phyloP scores from a whole-genome alignment of 2,888 invertebrate genomes.

The Pachycephus smyrnensis region DNA sequence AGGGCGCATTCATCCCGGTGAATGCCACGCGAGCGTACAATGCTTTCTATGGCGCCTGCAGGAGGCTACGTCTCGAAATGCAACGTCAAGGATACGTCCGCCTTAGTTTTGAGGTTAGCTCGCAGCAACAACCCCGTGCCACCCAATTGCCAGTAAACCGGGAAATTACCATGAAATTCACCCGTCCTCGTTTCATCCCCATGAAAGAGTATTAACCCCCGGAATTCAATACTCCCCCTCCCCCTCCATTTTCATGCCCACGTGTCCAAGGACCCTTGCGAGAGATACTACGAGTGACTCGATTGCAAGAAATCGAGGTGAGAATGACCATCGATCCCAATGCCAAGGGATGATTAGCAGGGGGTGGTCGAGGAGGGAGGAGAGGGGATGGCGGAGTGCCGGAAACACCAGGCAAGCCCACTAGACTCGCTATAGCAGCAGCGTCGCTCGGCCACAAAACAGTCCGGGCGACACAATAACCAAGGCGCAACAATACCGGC shows the following conservation, averaged over 20 bases:
- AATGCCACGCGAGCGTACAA: slow-evolving; percentile 53
- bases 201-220: too few species aligned
- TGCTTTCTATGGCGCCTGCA: slow-evolving; percentile 46
- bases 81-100: slow-evolving; percentile 39
- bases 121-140: slow-evolving; percentile 18
- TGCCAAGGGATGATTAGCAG: too few species aligned
- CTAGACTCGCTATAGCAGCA: slow-evolving; percentile 42
- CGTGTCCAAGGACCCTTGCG: too few species aligned
- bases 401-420: too few species aligned
- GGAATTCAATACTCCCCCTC: too few species aligned
- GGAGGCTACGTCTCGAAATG: slow-evolving; percentile 43
- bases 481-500: slow-evolving; percentile 54
- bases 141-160: not conserved
- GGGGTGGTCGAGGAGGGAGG: too few species aligned
- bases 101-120: slow-evolving; percentile 35
- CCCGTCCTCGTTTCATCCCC: too few species aligned
- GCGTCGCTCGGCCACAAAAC: slow-evolving; percentile 62
- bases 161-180: not conserved
- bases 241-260: too few species aligned
- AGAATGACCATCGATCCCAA: too few species aligned
- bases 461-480: slow-evolving; percentile 59
- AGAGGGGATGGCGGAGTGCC: too few species aligned
- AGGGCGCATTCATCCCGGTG: slow-evolving; percentile 60
- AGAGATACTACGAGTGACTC: too few species aligned
- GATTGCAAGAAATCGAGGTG: too few species aligned